phyloP scores from a whole-genome alignment of 1,140 invertebrate species.

The Drosophila pandora region DNA sequence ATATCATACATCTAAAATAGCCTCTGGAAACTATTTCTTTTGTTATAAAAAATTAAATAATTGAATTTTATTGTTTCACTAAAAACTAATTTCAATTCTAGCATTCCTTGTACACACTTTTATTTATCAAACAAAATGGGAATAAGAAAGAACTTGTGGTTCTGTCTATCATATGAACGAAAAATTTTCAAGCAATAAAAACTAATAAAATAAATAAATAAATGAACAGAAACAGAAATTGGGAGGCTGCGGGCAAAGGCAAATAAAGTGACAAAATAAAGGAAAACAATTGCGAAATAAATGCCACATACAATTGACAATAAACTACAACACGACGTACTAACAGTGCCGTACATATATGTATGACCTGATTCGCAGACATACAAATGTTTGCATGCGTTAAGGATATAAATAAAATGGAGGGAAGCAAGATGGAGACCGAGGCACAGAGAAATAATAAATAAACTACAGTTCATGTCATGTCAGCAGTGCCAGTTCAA shows the following conservation, averaged over 20 bases:
- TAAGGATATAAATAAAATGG: constrained; percentile 63
- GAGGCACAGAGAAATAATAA: constrained; percentile 56
- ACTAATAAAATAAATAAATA: constrained; percentile 66
- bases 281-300: constrained; percentile 64
- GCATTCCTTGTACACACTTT: background rate
- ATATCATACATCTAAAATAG: too few relatives aligned
- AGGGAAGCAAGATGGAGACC: constrained; percentile 34
- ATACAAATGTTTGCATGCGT: constrained; percentile 50
- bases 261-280: constrained; percentile 69
- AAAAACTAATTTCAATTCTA: background rate
- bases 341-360: background rate
- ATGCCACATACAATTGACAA: constrained; percentile 66
- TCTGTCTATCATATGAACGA: constrained; percentile 27
- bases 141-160: constrained; percentile 2
- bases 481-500: constrained; percentile 45
- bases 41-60: too few relatives aligned
- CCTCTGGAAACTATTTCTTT: background rate
- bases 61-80: background rate
- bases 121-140: background rate
- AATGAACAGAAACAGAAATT: constrained; percentile 55
- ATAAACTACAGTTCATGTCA: constrained; percentile 64
- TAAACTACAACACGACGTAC: constrained; percentile 34
- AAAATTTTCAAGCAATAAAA: constrained; percentile 50
- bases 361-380: constrained; percentile 54
- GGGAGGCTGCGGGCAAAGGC: constrained; percentile 31